Base-by-base conservation (phyloP, 2,888 invertebrate species). In the Apamea anceps region DNA sequence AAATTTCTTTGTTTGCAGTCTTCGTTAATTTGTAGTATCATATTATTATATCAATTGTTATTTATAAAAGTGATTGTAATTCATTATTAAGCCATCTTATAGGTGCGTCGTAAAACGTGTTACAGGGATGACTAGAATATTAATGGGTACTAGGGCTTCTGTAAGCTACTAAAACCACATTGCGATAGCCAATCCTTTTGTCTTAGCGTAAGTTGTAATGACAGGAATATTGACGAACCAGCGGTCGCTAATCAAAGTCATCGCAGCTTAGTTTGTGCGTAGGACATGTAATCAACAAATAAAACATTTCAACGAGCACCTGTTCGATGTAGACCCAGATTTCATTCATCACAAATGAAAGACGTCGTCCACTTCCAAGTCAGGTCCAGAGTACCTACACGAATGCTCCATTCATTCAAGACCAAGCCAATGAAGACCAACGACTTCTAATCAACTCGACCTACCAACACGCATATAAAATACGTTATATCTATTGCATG, bases 401-500 rank as follows among this genome's bases (percentile, higher is more conserved):
- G 32, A 63, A 68, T 37, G 28, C 21, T 57, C 45, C 63, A 83
- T 80, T 74, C 62, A 67, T 74, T 77, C 65, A 74, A 80, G 68
- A 74, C 25, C 62, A 57, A 74, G 48, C 28, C 76, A 84, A 73
- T 72, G 72, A 75, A 79, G 60, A 80, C 68, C 72, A 83, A 76
- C 78, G 60, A 63, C 82, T 80, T 77, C 57, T 71, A 85, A 80
- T 83, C 75, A 73, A 63, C 48, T 67, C 67, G 75, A 86, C 80
- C 76, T 77, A 82, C 79, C 62, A 54, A 77, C 74, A 21, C 65
- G 28, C 70, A 62, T 72, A 76, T 68, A 76, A 75, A 82, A 67
- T 71, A 78, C 65, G 72, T 75, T 81, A 81, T 63, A 74, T 74
- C 68, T 86, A 86, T 86, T 81, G 79, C 84, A 81, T 78, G 82